These are phyloP conservation scores for Plebejus melissa DNA, from an alignment of 2,888 invertebrate species.

Conservation along the genomic window DNA sequence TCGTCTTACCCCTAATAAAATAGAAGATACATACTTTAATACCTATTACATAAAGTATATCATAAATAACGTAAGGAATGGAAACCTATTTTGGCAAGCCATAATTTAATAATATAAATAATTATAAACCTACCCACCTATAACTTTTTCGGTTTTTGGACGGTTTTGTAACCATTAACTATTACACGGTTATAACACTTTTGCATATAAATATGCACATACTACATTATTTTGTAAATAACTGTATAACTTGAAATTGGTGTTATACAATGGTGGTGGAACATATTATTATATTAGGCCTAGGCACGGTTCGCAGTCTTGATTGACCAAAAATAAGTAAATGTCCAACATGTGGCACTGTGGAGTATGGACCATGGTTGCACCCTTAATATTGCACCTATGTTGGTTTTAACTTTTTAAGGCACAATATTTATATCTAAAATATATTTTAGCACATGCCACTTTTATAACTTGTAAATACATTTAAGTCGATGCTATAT, in stretches of 20 bases:
- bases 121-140: not conserved
- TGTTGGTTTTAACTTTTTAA: not conserved
- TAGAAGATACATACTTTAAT: conserved; percentile 6
- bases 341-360: not conserved
- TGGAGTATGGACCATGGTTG: not conserved
- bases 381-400: not conserved
- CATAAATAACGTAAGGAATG: conserved; percentile 25
- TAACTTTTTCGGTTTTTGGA: not conserved
- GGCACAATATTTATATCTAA: not conserved
- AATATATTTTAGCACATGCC: not conserved
- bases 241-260: not conserved
- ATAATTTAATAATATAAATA: not conserved
- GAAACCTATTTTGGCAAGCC: conserved; percentile 19
- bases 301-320: too few relatives aligned
- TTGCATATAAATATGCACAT: not conserved
- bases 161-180: not conserved
- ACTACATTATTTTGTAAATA: not conserved
- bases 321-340: not conserved
- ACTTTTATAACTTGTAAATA: not conserved
- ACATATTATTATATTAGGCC: not conserved
- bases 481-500: not conserved
- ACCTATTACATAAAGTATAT: conserved; percentile 13
- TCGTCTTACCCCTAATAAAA: conserved; percentile 14
- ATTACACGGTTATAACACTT: not conserved
- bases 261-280: not conserved